Percentiles rank a stretch among this genome's conserved stretches.
Evolutionary conservation across 2,888 invertebrate species (phyloP).

Genomic region (Pristionchus japonicus): DNA sequence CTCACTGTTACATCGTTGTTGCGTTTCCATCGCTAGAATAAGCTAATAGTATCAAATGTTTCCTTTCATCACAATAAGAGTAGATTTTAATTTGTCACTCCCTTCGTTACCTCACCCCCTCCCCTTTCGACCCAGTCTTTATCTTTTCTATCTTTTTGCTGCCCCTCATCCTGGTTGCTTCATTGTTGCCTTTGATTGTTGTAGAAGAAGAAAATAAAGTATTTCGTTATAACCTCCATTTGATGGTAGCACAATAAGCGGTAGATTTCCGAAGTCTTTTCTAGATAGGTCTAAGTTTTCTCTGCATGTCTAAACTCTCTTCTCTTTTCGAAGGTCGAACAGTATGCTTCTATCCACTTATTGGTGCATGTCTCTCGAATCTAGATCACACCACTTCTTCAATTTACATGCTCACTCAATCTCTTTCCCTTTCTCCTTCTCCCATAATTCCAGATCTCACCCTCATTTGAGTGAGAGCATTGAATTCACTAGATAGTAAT

Average conservation of each 20-base stretch:
- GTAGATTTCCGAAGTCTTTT: constrained; percentile 2
- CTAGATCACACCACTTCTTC: constrained; percentile 12
- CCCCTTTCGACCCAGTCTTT: neutral
- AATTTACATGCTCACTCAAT: neutral
- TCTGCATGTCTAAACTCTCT: neutral
- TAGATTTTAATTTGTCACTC: neutral
- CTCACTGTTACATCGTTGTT: constrained; percentile 17
- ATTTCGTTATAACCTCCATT: neutral
- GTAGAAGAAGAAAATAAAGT: constrained; percentile 25
- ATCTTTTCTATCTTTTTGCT: neutral
- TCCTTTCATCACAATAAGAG: neutral
- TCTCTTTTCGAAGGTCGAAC: neutral
- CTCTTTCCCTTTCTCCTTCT: neutral
- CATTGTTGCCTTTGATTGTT: constrained; percentile 20
- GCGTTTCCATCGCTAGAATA: constrained; percentile 1
- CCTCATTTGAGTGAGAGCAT: constrained; percentile 5
- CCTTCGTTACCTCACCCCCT: neutral
- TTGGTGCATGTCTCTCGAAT: constrained; percentile 17
- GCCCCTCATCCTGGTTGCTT: constrained; percentile 20
- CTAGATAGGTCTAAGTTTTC: neutral
- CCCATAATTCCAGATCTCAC: neutral
- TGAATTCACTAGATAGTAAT: constrained; percentile 33
- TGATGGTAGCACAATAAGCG: neutral
- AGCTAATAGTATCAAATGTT: neutral
- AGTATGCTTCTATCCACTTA: constrained; percentile 14